phyloP scores from a whole-genome alignment of 2,797 vertebrate genomes.

The Argentina silus region DNA sequence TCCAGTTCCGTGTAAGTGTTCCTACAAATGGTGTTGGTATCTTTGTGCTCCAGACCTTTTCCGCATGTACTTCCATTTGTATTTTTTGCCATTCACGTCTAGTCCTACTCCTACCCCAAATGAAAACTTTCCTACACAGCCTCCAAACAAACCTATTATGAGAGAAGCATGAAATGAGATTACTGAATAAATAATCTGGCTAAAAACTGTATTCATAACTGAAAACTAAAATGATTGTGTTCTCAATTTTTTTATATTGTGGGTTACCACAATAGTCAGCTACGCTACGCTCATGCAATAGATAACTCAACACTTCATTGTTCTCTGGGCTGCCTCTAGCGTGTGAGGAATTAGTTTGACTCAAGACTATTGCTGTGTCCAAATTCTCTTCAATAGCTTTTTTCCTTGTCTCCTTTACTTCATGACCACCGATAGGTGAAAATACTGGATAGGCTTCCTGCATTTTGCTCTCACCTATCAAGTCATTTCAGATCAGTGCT shows the following conservation, averaged over 20 bases:
- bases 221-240: conserved; percentile 76
- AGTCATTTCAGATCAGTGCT: not conserved
- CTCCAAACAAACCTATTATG: conserved; percentile 65
- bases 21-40: conserved; percentile 57
- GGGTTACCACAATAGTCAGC: conserved; percentile 68
- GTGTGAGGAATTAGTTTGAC: conserved; percentile 67
- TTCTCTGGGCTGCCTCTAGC: conserved; percentile 55
- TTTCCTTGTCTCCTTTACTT: conserved; percentile 36
- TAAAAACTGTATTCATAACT: conserved; percentile 39
- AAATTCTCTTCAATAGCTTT: conserved; percentile 56
- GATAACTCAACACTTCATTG: conserved; percentile 71
- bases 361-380: conserved; percentile 61
- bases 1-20: conserved; percentile 60
- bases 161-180: conserved; percentile 77
- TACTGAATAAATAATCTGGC: conserved; percentile 55
- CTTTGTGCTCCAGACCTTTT: conserved; percentile 63
- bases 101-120: conserved; percentile 66
- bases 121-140: conserved; percentile 56
- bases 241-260: conserved; percentile 71
- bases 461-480: not conserved
- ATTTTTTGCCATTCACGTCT: conserved; percentile 63
- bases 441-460: not conserved
- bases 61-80: conserved; percentile 54
- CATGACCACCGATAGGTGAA: not conserved
- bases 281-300: conserved; percentile 79